Evolutionary conservation across 2,888 invertebrate species (phyloP).

Genomic region (Cybosia mesomella): DNA sequence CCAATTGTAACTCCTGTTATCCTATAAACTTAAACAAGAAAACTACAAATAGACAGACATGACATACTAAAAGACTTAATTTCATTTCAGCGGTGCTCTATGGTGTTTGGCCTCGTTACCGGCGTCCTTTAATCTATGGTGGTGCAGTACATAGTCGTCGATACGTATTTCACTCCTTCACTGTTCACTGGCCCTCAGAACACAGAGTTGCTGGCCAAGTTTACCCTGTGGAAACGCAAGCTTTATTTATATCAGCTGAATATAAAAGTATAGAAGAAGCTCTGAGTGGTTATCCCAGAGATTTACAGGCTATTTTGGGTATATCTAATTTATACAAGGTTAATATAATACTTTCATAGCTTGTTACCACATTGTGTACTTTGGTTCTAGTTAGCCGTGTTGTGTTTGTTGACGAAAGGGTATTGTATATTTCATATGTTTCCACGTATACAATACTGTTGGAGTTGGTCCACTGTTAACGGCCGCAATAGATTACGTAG

Average conservation of each 20-base stretch:
- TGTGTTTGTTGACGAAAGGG: background rate
- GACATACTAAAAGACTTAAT: background rate
- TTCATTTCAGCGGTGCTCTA: constrained; percentile 61
- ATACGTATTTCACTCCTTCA: constrained; percentile 72
- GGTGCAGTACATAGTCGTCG: constrained; percentile 74
- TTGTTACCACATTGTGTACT: too few species aligned
- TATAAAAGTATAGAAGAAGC: constrained; percentile 63
- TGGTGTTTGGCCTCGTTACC: constrained; percentile 61
- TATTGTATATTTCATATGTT: constrained; percentile 2
- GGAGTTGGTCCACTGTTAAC: background rate
- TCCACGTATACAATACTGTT: background rate
- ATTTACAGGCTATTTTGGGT: constrained; percentile 70
- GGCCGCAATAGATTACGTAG: background rate
- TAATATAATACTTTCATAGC: constrained; percentile 12
- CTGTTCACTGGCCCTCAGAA: constrained; percentile 73
- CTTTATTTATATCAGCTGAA: constrained; percentile 68
- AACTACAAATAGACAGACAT: background rate
- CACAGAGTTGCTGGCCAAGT: constrained; percentile 64
- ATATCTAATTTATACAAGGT: constrained; percentile 71
- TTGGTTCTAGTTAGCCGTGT: too few species aligned
- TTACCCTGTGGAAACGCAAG: constrained; percentile 74
- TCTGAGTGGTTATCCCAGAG: constrained; percentile 55
- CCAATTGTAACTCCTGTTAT: background rate
- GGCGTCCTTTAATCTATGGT: constrained; percentile 67
- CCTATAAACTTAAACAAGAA: background rate